Conservation (phyloP, 2,113 vertebrate genomes). For the Pseudolaguvia tuberculata region DNA sequence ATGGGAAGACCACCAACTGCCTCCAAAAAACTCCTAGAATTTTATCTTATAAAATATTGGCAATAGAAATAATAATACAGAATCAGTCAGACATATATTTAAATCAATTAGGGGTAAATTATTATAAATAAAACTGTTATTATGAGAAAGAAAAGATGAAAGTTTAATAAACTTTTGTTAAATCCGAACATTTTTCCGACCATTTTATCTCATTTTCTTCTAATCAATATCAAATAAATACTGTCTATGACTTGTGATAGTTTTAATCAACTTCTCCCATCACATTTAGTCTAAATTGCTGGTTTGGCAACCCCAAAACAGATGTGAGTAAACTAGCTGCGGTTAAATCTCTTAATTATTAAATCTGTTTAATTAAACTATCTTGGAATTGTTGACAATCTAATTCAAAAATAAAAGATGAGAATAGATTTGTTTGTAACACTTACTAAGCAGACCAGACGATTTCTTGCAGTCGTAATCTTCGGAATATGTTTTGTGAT, state of each 20-base stretch:
- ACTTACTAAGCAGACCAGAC: slow-evolving; percentile 70
- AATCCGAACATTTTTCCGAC: no score
- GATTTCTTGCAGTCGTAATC: slow-evolving; percentile 74
- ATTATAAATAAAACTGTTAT: no score
- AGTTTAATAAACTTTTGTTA: not conserved
- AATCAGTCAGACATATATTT: no score
- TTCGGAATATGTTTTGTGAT: slow-evolving; percentile 64
- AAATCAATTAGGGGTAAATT: no score
- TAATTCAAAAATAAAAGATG: no score
- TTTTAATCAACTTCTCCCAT: no score
- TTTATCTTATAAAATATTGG: not conserved
- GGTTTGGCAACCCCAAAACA: not conserved
- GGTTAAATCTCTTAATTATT: not conserved
- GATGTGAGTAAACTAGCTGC: not conserved
- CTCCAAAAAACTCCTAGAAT: not conserved
- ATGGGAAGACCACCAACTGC: not conserved
- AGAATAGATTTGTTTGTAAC: not conserved
- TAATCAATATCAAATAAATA: not conserved
- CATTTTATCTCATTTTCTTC: not conserved
- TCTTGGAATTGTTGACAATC: not conserved
- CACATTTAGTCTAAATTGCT: not conserved
- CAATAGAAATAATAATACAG: not conserved
- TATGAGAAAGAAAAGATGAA: not conserved
- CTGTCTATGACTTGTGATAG: not conserved
- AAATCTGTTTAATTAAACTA: not conserved